Conservation (phyloP, 37 sponge, comb jelly and placozoan genomes). For the Beroe forskalii region DNA sequence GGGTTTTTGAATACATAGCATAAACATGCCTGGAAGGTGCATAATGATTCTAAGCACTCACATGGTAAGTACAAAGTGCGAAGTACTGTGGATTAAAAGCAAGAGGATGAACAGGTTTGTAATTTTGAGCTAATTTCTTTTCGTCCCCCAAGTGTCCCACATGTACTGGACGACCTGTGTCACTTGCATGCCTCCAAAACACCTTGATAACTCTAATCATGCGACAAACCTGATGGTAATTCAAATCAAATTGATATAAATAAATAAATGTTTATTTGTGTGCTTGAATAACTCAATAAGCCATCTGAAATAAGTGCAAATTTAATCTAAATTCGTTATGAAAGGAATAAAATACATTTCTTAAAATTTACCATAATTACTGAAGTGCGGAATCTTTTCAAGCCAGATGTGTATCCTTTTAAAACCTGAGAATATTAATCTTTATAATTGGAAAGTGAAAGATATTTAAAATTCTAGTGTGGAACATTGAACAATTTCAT, state of each 20-base stretch:
- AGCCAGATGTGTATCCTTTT: neutral
- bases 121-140: neutral
- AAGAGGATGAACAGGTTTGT: slow-evolving; percentile 14
- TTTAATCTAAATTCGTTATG: neutral
- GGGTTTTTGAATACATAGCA: no score
- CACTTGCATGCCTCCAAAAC: slow-evolving; percentile 33
- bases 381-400: neutral
- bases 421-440: neutral
- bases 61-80: neutral
- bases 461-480: no score
- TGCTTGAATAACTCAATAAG: neutral
- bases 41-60: no score
- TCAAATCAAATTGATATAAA: no score
- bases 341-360: no score
- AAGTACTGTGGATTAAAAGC: slow-evolving; percentile 25
- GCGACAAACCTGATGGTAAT: neutral
- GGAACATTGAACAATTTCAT: no score
- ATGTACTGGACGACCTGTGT: slow-evolving; percentile 52
- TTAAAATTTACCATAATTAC: neutral
- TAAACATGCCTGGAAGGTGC: no score
- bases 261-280: no score
- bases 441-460: no score
- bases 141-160: neutral
- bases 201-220: slow-evolving; percentile 30
- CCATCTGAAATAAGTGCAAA: neutral